These are phyloP conservation scores for Leptothorax acervorum DNA, from an alignment of 2,888 invertebrate species.

Conservation along the genomic window DNA sequence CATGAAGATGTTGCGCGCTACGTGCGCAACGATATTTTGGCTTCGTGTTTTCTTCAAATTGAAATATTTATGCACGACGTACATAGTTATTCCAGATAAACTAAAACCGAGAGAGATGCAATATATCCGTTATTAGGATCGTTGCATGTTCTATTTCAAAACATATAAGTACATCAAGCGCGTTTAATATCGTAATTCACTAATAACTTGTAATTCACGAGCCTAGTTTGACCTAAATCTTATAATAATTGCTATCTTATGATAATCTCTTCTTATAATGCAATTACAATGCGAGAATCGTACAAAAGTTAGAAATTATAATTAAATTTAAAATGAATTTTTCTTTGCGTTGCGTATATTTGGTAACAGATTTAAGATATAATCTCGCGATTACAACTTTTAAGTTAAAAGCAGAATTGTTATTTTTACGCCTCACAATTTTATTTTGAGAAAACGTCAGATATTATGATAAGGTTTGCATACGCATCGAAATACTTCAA, in stretches of 20 bases:
- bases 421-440: background rate
- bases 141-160: background rate
- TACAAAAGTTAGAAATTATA: background rate
- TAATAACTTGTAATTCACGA: background rate
- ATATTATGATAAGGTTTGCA: background rate
- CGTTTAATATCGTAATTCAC: background rate
- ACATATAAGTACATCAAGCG: background rate
- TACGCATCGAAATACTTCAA: background rate
- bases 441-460: background rate
- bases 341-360: background rate
- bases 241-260: background rate
- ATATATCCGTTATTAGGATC: constrained; percentile 8
- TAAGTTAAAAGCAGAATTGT: background rate
- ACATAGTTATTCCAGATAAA: constrained; percentile 34
- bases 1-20: background rate
- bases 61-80: constrained; percentile 41
- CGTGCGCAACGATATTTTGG: constrained; percentile 16
- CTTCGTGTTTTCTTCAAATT: background rate
- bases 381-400: background rate
- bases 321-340: background rate
- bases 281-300: background rate
- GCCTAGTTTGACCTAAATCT: background rate
- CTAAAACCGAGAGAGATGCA: constrained; percentile 35
- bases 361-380: background rate
- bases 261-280: too few species aligned